Evolutionary conservation across 2,113 vertebrate species (phyloP).

Genomic region (Heloderma charlesbogerti): DNA sequence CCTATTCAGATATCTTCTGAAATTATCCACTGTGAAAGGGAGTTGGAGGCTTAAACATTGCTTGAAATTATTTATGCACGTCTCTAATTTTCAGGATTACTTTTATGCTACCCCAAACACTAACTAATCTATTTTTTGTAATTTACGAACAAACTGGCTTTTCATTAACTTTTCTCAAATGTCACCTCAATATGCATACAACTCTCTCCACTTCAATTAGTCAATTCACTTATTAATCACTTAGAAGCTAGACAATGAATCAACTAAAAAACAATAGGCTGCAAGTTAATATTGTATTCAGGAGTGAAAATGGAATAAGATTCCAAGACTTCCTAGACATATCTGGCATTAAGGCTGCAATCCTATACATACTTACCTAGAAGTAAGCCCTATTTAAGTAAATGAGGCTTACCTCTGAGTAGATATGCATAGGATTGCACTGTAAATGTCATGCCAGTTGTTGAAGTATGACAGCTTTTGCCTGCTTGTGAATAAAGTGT

Average conservation of each 20-base stretch:
- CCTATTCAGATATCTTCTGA: not conserved
- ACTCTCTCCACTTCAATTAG: not conserved
- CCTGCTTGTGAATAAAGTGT: not conserved
- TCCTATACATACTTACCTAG: no score
- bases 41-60: not conserved
- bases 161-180: not conserved
- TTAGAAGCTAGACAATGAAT: not conserved
- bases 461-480: conserved; percentile 32
- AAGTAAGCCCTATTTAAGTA: no score
- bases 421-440: not conserved
- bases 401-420: no score
- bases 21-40: not conserved
- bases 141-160: not conserved
- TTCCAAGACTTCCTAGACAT: not conserved
- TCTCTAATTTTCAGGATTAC: not conserved
- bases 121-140: not conserved
- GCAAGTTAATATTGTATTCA: not conserved
- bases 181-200: not conserved
- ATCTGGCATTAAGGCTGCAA: not conserved
- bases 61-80: not conserved
- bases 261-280: not conserved
- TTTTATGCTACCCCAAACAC: not conserved
- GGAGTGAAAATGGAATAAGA: conserved; percentile 24
- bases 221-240: not conserved
- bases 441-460: conserved; percentile 31